Percentiles rank a stretch among this genome's conserved stretches.
Evolutionary conservation across 2,888 invertebrate genomes (phyloP).

Genomic region (Parnassius mnemosyne): DNA sequence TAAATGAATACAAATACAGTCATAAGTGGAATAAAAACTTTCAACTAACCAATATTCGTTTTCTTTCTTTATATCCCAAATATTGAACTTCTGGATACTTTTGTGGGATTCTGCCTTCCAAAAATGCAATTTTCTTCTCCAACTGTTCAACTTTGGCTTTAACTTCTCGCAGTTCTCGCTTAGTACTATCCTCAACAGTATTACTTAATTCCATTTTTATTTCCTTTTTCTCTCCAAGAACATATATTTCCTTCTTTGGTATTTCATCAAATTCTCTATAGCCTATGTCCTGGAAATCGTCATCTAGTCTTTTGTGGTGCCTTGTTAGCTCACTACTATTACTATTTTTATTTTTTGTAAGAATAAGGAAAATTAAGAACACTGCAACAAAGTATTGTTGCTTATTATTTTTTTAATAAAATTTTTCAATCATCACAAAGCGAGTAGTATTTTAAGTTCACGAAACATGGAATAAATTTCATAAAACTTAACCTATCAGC

Average conservation of each 20-base stretch:
- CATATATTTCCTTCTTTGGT: constrained; percentile 47
- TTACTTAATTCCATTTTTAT: constrained; percentile 40
- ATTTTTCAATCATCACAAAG: background rate
- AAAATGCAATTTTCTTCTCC: constrained; percentile 85
- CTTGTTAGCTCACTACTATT: constrained; percentile 37
- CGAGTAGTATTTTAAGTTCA: background rate
- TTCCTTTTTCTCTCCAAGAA: constrained; percentile 40
- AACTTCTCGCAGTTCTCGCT: constrained; percentile 81
- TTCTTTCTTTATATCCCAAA: constrained; percentile 94
- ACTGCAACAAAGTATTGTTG: constrained; percentile 47
- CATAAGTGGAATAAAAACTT: background rate
- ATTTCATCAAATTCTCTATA: constrained; percentile 51
- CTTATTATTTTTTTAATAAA: constrained; percentile 4
- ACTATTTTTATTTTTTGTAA: constrained; percentile 46
- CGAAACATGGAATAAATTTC: background rate
- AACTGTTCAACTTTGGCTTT: constrained; percentile 83
- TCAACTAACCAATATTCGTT: constrained; percentile 90
- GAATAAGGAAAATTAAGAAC: constrained; percentile 57
- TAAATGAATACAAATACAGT: background rate
- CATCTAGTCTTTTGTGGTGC: constrained; percentile 46
- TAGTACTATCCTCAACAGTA: constrained; percentile 48
- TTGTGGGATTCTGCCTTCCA: constrained; percentile 88
- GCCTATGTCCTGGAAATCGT: constrained; percentile 47
- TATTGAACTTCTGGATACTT: constrained; percentile 95
- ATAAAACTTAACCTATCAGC: background rate